phyloP scores from a whole-genome alignment of 2,113 vertebrate species.

The Cochlearius cochlearius region DNA sequence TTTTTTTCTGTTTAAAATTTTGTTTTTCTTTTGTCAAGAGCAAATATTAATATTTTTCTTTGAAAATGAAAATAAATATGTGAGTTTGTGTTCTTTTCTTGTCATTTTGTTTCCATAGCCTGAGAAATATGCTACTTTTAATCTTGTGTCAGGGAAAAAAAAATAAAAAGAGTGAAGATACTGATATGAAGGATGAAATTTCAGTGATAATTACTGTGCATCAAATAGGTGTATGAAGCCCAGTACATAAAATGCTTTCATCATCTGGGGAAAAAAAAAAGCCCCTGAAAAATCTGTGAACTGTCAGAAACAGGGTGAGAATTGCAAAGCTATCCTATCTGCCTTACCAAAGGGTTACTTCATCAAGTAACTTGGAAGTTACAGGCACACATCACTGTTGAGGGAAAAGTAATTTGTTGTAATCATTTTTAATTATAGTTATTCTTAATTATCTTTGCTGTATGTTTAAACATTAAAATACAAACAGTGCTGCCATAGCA shows the following conservation, averaged over 20 bases:
- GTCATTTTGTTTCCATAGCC: slow-evolving; percentile 22
- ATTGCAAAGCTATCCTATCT: slow-evolving; percentile 33
- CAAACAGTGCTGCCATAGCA: slow-evolving; percentile 73
- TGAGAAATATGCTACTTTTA: slow-evolving; percentile 43
- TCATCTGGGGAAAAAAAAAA: not conserved
- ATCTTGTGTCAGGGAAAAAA: not conserved
- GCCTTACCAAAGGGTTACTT: slow-evolving; percentile 64
- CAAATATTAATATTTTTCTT: slow-evolving; percentile 52
- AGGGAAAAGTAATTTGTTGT: slow-evolving; percentile 82
- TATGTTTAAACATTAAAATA: slow-evolving; percentile 83
- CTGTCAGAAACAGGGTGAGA: slow-evolving; percentile 45
- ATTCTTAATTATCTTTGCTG: slow-evolving; percentile 85
- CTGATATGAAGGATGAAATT: slow-evolving; percentile 14
- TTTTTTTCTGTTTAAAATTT: not conserved
- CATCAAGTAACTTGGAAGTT: slow-evolving; percentile 73
- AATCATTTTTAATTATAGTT: slow-evolving; percentile 86
- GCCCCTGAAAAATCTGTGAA: slow-evolving; percentile 24
- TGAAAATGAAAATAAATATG: slow-evolving; percentile 47
- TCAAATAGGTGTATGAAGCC: slow-evolving; percentile 15
- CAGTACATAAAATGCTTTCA: slow-evolving; percentile 27
- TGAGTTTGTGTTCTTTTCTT: slow-evolving; percentile 10
- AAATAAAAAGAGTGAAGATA: not conserved
- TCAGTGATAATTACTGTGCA: slow-evolving; percentile 40
- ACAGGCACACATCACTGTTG: slow-evolving; percentile 70
- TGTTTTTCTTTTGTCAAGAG: slow-evolving; percentile 24